Evolutionary conservation across 1,140 invertebrate genomes (phyloP), one percentile per base, ranked within the genome.

Genomic region (Leptinotarsa undecemlineata): DNA sequence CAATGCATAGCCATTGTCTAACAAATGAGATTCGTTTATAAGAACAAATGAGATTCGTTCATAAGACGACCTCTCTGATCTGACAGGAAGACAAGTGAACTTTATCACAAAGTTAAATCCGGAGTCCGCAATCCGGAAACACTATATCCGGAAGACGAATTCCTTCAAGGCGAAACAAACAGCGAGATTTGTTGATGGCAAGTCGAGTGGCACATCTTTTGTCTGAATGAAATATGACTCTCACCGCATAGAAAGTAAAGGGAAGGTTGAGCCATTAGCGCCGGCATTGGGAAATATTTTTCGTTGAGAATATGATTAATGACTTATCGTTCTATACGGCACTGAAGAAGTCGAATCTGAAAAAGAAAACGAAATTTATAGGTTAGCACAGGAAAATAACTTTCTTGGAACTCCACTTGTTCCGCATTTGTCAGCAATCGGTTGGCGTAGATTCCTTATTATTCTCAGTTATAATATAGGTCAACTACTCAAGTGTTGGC

Each of bases 201-300:
- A 14, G n/a, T 19, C 3, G n/a, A 57, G 51, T 19, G 51, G 15
- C 51, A 57, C 51, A 19, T 57, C 51, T 57, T 57, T 57, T 57
- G 51, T 57, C 51, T 57, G 51, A 19, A 19, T 57, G 51, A 57
- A 57, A 57, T 57, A 57, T 57, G 51, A 57, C 51, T 57, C 51
- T 57, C 51, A 57, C 51, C 51, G 51, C 51, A 57, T 57, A 57
- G 51, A 57, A 57, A 57, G n/a, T 57, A 57, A 57, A 57, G 51
- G 51, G 51, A 19, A 17, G 51, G 51, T 19, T 8, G 51, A 57
- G 51, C 51, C 51, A 57, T 57, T 57, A 57, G 51, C 51, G 51
- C 51, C 51, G 51, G 51, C 51, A 57, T 17, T 57, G n/a, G 15
- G 14, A 57, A 57, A 57, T 19, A 57, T 57, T 57, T 57, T 19